A percentile compares a stretch with the other conserved stretches of the same genome.
phyloP scores from a whole-genome alignment of 2,797 vertebrate species.

The Artibeus lituratus region DNA sequence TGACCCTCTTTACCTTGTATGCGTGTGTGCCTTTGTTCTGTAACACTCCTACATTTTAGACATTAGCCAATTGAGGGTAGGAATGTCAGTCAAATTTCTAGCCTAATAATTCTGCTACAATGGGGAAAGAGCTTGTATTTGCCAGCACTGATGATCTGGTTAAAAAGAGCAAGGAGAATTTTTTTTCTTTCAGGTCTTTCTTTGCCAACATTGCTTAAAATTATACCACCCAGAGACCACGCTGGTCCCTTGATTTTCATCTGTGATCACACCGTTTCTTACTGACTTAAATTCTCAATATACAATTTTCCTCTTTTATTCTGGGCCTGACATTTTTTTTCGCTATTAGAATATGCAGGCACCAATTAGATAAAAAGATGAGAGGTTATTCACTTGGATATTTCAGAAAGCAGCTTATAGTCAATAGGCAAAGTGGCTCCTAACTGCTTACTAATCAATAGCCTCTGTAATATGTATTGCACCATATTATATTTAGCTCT shows the following conservation, averaged over 20 bases:
- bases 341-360: not conserved
- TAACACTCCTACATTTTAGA: not conserved
- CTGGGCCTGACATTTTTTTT: not conserved
- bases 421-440: constrained; percentile 5
- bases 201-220: not conserved
- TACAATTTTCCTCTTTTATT: not conserved
- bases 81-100: not conserved
- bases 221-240: too few species aligned
- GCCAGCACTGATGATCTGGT: not conserved
- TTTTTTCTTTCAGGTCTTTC: not conserved
- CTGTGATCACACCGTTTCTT: not conserved
- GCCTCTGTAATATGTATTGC: not conserved
- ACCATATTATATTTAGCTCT: not conserved
- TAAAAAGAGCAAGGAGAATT: not conserved
- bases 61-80: not conserved
- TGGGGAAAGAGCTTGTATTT: not conserved
- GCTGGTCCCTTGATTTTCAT: not conserved
- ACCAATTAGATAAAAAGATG: not conserved
- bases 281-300: not conserved
- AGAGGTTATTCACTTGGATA: not conserved
- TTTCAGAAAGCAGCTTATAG: not conserved
- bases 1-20: too few species aligned
- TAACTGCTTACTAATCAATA: not conserved
- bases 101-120: not conserved
- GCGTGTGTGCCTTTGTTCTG: too few species aligned